Conservation (phyloP, 1,140 invertebrate genomes). For the Sycophila sp. region DNA sequence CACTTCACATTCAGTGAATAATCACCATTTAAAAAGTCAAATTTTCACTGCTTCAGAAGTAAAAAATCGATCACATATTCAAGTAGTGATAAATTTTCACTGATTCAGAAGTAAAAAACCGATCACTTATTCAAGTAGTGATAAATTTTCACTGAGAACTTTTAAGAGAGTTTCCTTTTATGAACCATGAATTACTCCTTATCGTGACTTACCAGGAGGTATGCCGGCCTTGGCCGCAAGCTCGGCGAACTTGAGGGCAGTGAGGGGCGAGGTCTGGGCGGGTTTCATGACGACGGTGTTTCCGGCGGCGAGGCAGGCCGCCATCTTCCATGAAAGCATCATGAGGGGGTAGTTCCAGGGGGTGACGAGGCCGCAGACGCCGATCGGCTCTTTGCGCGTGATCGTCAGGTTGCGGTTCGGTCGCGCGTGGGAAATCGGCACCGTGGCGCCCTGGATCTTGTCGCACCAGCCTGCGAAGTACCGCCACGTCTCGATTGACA, state of each 20-base stretch:
- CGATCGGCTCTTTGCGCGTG: conserved; percentile 89
- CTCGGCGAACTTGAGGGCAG: conserved; percentile 94
- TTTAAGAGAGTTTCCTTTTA: too few species aligned
- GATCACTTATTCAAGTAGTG: too few species aligned
- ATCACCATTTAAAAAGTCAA: too few species aligned
- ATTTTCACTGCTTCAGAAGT: too few species aligned
- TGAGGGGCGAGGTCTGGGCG: conserved; percentile 91
- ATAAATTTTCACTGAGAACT: too few species aligned
- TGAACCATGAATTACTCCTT: too few species aligned
- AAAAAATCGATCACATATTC: too few species aligned
- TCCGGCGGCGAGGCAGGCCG: conserved; percentile 92
- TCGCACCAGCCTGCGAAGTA: conserved; percentile 96
- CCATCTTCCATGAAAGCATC: conserved; percentile 99
- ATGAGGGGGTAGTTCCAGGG: conserved; percentile 98
- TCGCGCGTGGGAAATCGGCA: conserved; percentile 87
- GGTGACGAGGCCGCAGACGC: conserved; percentile 93
- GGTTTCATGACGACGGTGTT: conserved; percentile 95
- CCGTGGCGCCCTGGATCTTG: conserved; percentile 92
- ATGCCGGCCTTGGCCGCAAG: conserved; percentile 87
- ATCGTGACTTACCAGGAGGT: conserved; percentile 71
- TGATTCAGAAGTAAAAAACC: too few species aligned
- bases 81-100: too few species aligned
- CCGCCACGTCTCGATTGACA: conserved; percentile 93
- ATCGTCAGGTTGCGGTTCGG: conserved; percentile 91
- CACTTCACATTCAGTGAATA: too few species aligned